Evolutionary conservation across 2,113 vertebrate species (phyloP).

Genomic region (Megaleporinus macrocephalus): DNA sequence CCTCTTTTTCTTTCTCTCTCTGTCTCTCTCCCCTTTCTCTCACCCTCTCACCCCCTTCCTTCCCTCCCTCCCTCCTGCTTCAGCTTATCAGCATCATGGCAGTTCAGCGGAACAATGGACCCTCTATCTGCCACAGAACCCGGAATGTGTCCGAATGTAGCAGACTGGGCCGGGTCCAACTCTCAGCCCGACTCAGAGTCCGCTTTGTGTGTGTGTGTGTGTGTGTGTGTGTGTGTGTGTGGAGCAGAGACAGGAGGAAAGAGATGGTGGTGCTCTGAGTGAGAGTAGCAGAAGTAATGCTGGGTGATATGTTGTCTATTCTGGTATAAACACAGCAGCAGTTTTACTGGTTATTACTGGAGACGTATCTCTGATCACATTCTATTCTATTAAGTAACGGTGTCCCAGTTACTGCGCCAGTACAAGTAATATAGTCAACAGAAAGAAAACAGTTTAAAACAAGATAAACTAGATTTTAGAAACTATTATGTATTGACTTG

Average conservation of each 20-base stretch:
- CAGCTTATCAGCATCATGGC: conserved; percentile 75
- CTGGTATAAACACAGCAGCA: not conserved
- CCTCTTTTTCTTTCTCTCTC: not conserved
- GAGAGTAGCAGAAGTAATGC: not conserved
- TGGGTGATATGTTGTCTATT: not conserved
- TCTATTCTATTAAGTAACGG: not conserved
- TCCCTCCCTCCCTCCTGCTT: conserved; percentile 57
- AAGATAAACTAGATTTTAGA: no score
- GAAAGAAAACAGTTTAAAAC: not conserved
- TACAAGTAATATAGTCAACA: no score
- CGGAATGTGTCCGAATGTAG: conserved; percentile 81
- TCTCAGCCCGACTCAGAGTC: conserved; percentile 66
- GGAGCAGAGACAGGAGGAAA: not conserved
- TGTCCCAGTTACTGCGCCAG: not conserved
- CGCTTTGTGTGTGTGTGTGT: conserved; percentile 64
- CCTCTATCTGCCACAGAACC: conserved; percentile 73
- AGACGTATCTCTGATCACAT: no score
- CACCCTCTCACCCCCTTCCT: not conserved
- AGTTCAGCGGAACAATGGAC: conserved; percentile 73
- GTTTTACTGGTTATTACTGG: no score
- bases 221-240: no score
- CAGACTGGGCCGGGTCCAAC: conserved; percentile 61
- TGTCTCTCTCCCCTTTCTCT: not conserved
- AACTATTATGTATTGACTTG: no score
- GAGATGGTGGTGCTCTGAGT: conserved; percentile 2